These are phyloP conservation scores for Brachypterus glaber DNA, from an alignment of 2,888 invertebrate genomes.

Conservation along the genomic window DNA sequence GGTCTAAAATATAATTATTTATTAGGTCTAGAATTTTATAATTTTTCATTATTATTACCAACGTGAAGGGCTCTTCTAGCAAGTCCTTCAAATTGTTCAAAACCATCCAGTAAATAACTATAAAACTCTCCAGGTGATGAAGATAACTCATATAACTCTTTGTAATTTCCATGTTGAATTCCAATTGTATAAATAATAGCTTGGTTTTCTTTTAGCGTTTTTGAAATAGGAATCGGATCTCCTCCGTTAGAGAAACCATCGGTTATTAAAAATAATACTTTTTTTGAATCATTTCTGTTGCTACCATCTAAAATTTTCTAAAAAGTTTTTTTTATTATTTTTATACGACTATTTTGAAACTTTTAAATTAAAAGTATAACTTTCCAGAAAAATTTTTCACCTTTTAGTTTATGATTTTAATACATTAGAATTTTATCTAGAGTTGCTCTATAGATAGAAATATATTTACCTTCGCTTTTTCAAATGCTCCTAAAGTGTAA, in stretches of 20 bases:
- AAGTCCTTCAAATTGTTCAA: slow-evolving; percentile 58
- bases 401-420: no score
- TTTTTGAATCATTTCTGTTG: slow-evolving; percentile 41
- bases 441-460: no score
- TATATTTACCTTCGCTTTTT: slow-evolving; percentile 49
- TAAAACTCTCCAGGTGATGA: slow-evolving; percentile 53
- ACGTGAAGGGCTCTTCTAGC: slow-evolving; percentile 58
- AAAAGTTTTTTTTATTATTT: slow-evolving; percentile 1
- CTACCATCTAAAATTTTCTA: slow-evolving; percentile 42
- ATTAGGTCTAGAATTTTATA: not conserved
- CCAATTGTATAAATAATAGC: slow-evolving; percentile 49
- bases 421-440: no score
- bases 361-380: not conserved
- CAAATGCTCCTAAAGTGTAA: slow-evolving; percentile 57
- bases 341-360: not conserved
- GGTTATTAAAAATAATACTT: slow-evolving; percentile 57
- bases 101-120: slow-evolving; percentile 57
- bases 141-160: slow-evolving; percentile 53
- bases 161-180: slow-evolving; percentile 55
- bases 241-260: slow-evolving; percentile 65
- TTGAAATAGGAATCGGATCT: slow-evolving; percentile 53
- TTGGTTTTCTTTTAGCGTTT: slow-evolving; percentile 46
- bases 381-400: no score
- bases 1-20: slow-evolving; percentile 41
- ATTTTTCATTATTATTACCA: slow-evolving; percentile 39